A percentile compares a stretch with the other conserved stretches of the same genome.
phyloP scores from a whole-genome alignment of 2,797 vertebrate species.

The Peromyscus attwateri region DNA sequence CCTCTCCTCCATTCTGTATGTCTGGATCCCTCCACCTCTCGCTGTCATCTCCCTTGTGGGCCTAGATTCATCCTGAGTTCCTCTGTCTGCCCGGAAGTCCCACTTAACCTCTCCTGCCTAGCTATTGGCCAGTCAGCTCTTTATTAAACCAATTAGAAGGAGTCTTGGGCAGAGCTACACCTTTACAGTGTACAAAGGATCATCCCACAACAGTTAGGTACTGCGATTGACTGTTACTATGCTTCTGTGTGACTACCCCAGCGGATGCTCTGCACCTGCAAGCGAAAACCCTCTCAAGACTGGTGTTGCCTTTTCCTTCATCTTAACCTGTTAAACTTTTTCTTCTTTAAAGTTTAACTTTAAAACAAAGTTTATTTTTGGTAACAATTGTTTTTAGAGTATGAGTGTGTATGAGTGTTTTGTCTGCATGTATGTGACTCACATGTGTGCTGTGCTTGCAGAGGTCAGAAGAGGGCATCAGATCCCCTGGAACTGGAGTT shows the following conservation, averaged over 20 bases:
- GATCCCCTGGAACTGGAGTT: too few species aligned
- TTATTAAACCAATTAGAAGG: neutral
- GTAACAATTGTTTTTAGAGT: neutral
- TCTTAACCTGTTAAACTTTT: conserved; percentile 14
- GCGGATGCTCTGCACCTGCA: neutral
- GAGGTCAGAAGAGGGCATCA: neutral
- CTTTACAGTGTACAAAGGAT: neutral
- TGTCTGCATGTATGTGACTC: neutral
- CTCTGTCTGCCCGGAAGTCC: neutral
- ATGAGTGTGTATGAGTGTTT: neutral
- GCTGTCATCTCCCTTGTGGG: neutral
- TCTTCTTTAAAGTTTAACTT: neutral
- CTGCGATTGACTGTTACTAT: neutral
- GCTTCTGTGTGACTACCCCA: neutral
- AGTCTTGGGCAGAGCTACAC: neutral
- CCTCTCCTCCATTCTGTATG: neutral
- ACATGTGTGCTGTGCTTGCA: neutral
- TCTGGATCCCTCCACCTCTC: neutral
- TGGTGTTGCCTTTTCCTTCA: neutral
- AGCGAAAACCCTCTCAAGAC: conserved; percentile 6
- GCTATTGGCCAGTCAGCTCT: neutral
- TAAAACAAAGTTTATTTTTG: neutral
- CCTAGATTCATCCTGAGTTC: neutral
- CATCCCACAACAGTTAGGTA: neutral
- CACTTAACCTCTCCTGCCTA: neutral